phyloP scores from a whole-genome alignment of 2,797 vertebrate species.

The Coracias cyanogaster region DNA sequence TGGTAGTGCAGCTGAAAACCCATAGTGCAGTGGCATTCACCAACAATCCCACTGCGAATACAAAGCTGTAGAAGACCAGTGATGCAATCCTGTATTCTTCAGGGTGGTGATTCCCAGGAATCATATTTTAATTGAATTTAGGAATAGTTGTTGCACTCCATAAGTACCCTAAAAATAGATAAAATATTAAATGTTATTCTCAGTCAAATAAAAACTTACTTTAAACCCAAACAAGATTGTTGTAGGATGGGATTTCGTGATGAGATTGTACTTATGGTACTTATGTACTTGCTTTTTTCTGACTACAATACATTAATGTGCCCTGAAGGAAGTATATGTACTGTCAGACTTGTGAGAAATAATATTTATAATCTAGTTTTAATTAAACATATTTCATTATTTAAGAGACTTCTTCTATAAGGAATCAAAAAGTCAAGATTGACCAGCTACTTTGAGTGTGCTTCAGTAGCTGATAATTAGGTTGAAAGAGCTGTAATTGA shows the following conservation, averaged over 20 bases:
- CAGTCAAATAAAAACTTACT: background rate
- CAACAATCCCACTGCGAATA: slow-evolving; percentile 87
- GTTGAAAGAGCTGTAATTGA: background rate
- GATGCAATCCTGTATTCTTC: slow-evolving; percentile 85
- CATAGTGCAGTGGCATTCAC: slow-evolving; percentile 93
- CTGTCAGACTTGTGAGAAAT: background rate
- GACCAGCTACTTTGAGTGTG: background rate
- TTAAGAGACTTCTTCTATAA: background rate
- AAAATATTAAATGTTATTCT: background rate
- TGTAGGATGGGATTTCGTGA: background rate
- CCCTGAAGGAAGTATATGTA: background rate
- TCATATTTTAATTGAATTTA: slow-evolving; percentile 12
- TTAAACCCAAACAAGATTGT: background rate
- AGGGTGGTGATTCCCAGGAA: slow-evolving; percentile 61
- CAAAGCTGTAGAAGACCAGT: slow-evolving; percentile 89
- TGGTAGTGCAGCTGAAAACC: slow-evolving; percentile 97
- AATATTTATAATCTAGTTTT: background rate
- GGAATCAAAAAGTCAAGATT: background rate
- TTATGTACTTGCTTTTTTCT: background rate
- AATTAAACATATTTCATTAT: background rate
- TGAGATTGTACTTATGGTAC: no score
- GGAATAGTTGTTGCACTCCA: slow-evolving; percentile 32
- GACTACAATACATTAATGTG: background rate
- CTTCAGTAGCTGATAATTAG: background rate
- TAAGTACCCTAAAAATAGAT: slow-evolving; percentile 8